Conservation (phyloP, 2,888 invertebrate species). For the Eustalomyia histrio region DNA sequence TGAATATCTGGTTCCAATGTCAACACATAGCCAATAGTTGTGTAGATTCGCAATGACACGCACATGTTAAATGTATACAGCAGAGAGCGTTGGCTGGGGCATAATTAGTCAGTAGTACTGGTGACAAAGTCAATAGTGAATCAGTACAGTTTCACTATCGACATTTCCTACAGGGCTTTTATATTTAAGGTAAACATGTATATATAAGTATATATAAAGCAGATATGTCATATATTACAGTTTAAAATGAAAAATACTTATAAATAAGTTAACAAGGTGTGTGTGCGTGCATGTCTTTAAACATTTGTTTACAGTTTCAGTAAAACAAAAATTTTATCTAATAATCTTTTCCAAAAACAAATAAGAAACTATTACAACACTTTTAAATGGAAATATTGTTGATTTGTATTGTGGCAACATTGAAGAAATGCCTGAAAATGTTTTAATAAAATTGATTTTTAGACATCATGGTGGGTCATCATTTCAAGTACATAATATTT, state of each 20-base stretch:
- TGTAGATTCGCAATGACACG: no score
- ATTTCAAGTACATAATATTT: neutral
- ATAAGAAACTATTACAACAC: neutral
- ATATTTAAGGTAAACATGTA: no score
- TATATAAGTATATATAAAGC: neutral
- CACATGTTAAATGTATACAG: no score
- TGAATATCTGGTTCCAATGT: no score
- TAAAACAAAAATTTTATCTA: slow-evolving; percentile 23
- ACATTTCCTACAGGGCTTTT: no score
- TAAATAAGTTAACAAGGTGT: neutral
- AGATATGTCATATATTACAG: neutral
- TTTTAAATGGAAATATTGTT: slow-evolving; percentile 5
- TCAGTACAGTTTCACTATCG: no score
- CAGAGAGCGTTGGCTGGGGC: no score
- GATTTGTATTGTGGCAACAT: neutral
- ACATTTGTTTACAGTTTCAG: neutral
- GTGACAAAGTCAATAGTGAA: no score
- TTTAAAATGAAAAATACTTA: neutral
- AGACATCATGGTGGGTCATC: slow-evolving; percentile 30
- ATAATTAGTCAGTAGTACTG: no score
- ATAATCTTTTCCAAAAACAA: slow-evolving; percentile 36
- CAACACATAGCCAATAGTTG: no score
- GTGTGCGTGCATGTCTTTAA: neutral
- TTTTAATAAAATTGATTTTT: neutral
- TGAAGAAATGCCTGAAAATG: slow-evolving; percentile 2